Evolutionary conservation across 2,888 invertebrate species (phyloP).

Genomic region (Pristionchus fissidentatus): DNA sequence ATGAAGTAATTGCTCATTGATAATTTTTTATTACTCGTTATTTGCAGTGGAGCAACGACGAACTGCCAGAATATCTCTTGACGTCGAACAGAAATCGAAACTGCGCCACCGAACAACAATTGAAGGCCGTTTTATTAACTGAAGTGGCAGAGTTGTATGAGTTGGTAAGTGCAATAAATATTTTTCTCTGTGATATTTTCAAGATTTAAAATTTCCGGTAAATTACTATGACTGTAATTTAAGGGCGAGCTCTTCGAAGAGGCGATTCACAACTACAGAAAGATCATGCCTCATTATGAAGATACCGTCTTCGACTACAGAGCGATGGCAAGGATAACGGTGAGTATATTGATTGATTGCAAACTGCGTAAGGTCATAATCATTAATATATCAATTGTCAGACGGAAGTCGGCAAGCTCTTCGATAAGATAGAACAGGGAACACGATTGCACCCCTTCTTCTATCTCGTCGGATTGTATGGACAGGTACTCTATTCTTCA

Average conservation of each 20-base stretch:
- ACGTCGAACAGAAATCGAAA: not conserved
- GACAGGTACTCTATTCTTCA: constrained; percentile 4
- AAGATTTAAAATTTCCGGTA: not conserved
- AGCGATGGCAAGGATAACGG: not conserved
- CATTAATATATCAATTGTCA: not conserved
- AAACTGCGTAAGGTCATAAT: not conserved
- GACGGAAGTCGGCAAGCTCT: constrained; percentile 28
- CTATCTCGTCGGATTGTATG: constrained; percentile 44
- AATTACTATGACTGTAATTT: not conserved
- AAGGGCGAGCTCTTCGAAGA: constrained; percentile 48
- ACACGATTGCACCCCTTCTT: constrained; percentile 35
- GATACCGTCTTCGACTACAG: constrained; percentile 26
- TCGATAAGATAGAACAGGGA: constrained; percentile 13
- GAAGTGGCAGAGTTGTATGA: constrained; percentile 17
- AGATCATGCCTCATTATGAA: constrained; percentile 44
- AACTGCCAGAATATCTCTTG: constrained; percentile 42
- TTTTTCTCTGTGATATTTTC: not conserved
- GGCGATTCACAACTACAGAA: constrained; percentile 37
- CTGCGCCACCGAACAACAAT: constrained; percentile 41
- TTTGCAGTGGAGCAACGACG: constrained; percentile 46
- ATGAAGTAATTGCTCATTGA: not conserved
- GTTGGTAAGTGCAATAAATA: not conserved
- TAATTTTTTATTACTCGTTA: not conserved
- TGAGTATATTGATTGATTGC: not conserved
- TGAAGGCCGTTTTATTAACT: constrained; percentile 20